Evolutionary conservation across 2,113 vertebrate species (phyloP).

Genomic region (Apeltes quadracus): DNA sequence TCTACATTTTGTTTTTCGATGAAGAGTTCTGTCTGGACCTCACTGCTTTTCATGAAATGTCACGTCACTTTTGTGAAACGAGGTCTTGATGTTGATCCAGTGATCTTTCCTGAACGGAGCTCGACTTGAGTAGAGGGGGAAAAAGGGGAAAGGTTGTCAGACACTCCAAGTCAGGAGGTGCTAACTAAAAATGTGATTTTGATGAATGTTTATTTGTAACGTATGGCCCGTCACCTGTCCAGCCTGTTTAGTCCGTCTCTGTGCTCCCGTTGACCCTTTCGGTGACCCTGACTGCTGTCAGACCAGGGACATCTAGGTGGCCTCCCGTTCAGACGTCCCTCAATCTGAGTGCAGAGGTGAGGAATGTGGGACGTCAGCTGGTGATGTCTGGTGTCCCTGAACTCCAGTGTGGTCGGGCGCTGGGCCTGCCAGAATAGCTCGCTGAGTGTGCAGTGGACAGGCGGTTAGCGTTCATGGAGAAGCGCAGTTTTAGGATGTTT

Average conservation of each 20-base stretch:
- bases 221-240: too few species aligned
- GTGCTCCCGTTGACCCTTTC: conserved; percentile 28
- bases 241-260: conserved; percentile 9
- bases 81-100: conserved; percentile 22
- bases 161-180: conserved; percentile 2
- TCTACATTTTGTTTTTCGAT: neutral
- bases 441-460: conserved; percentile 24
- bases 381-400: conserved; percentile 50
- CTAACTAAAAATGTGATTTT: conserved; percentile 44
- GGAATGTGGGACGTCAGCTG: conserved; percentile 59
- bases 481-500: conserved; percentile 23
- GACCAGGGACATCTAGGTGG: conserved; percentile 20
- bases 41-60: neutral
- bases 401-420: conserved; percentile 27
- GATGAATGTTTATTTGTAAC: conserved; percentile 34
- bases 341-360: conserved; percentile 57
- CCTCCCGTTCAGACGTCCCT: conserved; percentile 39
- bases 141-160: conserved; percentile 25
- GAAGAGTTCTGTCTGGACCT: neutral
- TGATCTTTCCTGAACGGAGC: conserved; percentile 12
- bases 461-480: conserved; percentile 32
- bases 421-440: conserved; percentile 22
- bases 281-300: conserved; percentile 29
- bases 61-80: conserved; percentile 14
- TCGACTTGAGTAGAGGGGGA: neutral